Evolutionary conservation across 2,113 vertebrate genomes (phyloP), one percentile per base, ranked within the genome.

Genomic region (Cyanoderma ruficeps): DNA sequence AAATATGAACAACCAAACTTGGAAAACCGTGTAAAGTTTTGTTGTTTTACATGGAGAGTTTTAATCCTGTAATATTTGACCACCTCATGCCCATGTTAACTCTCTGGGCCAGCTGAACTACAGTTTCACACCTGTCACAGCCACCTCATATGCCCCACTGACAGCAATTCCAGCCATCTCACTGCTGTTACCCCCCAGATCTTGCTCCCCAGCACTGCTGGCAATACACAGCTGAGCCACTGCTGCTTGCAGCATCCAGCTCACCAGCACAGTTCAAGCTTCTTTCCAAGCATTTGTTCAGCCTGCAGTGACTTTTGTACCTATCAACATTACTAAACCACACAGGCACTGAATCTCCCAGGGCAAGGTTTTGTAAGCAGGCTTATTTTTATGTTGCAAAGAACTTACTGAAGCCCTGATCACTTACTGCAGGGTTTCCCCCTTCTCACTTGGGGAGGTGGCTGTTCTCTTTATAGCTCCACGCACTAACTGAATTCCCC

Each of bases 351-450:
- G 63, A 80, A 41, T 22, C 35, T 88, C 44, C 39, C 19, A 50
- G 35, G 47, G 44, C 42, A 88, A 63, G 35, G 44, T 55, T 90
- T 90, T 67, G 27, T 56, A 91, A 83, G 39, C 22, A 80, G 55
- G 25, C 63, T 83, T 80, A 52, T 75, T 87, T 92, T 87, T 53
- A 25, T n/a, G 12, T n/a, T 80, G 46, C 70, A 89, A 55, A 87
- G 42, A 85, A 39, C 55, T 27, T 80, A 2, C 3, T 67, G 69
- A 94, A 79, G 37, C 39, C n/a, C 93, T 2, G 4, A 27, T 60
- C 55, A 25, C 42, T 90, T 89, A 42, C 70, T 59, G 59, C 71
- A 91, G 93, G 75, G 35, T 90, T 96, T 94, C 60, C 82, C 81
- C 79, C 71, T 81, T 68, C 81, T 95, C 44, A 46, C 22, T 75